Evolutionary conservation across 2,888 invertebrate species (phyloP).

Genomic region (Noctua fimbriata): DNA sequence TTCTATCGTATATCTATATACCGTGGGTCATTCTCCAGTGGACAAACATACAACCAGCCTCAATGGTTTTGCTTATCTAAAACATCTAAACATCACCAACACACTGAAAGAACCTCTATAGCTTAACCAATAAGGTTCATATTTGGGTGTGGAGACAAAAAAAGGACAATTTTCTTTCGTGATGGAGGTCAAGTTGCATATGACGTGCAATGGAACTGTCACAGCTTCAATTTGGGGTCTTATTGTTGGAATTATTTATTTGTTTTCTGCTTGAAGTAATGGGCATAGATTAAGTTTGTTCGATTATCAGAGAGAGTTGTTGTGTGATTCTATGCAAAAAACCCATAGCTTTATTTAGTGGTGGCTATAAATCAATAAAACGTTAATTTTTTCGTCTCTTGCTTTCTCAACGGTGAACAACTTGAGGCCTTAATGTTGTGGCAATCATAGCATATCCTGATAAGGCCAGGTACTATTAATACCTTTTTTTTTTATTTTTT

Average conservation of each 20-base stretch:
- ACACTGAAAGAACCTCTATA: constrained; percentile 21
- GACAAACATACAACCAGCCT: constrained; percentile 50
- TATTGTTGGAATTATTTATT: constrained; percentile 79
- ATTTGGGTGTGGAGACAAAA: constrained; percentile 9
- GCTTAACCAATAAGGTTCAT: not conserved
- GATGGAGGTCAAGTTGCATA: constrained; percentile 71
- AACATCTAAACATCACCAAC: constrained; percentile 27
- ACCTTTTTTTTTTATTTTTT: too few relatives aligned
- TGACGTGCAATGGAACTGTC: constrained; percentile 70
- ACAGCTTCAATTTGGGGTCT: constrained; percentile 74
- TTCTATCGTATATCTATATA: constrained; percentile 35
- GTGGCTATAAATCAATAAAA: not conserved
- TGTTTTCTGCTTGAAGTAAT: constrained; percentile 68
- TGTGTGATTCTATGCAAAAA: not conserved
- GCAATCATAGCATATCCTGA: not conserved
- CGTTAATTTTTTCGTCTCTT: not conserved
- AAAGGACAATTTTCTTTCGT: constrained; percentile 49
- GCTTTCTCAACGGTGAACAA: not conserved
- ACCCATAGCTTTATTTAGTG: not conserved
- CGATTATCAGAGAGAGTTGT: not conserved
- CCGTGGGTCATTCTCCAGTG: constrained; percentile 49
- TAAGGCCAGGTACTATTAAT: not conserved
- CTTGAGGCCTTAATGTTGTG: not conserved
- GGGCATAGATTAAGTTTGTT: constrained; percentile 37
- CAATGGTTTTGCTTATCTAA: constrained; percentile 59